These are phyloP conservation scores for Neopelma chrysocephalum DNA, from an alignment of 2,797 vertebrate species.

Conservation along the genomic window DNA sequence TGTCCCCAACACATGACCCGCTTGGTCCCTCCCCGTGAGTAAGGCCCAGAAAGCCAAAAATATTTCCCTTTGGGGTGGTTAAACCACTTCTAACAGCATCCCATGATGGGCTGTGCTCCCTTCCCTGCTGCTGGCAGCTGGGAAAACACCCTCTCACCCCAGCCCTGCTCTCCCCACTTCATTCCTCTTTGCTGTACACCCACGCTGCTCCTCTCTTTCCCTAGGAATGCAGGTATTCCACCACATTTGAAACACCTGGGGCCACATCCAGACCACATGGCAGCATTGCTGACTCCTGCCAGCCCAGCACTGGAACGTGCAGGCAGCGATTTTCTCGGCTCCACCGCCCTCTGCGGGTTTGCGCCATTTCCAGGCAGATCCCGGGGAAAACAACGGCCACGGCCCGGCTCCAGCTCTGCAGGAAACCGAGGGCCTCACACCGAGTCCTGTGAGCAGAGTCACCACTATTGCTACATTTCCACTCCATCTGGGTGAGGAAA, in stretches of 20 bases:
- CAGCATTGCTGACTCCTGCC: background rate
- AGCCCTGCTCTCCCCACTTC: background rate
- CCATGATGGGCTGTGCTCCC: background rate
- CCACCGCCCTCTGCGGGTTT: slow-evolving; percentile 60
- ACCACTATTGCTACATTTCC: fast-evolving
- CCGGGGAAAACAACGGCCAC: background rate
- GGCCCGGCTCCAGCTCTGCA: background rate
- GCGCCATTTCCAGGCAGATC: background rate
- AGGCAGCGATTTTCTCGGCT: slow-evolving; percentile 6
- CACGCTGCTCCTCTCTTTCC: background rate
- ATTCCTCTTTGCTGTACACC: background rate
- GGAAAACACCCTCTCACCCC: background rate
- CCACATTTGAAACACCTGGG: fast-evolving
- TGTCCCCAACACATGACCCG: background rate
- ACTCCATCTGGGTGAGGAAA: background rate
- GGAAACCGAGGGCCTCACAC: background rate
- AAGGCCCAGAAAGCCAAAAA: background rate
- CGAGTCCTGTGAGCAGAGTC: fast-evolving
- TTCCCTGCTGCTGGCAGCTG: background rate
- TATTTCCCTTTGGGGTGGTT: background rate
- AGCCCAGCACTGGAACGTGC: background rate
- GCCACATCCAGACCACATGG: background rate
- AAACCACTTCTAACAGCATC: background rate
- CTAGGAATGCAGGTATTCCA: background rate
- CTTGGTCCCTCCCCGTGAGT: fast-evolving